Conservation (phyloP, 1,140 invertebrate species). For the Formica selysi region DNA sequence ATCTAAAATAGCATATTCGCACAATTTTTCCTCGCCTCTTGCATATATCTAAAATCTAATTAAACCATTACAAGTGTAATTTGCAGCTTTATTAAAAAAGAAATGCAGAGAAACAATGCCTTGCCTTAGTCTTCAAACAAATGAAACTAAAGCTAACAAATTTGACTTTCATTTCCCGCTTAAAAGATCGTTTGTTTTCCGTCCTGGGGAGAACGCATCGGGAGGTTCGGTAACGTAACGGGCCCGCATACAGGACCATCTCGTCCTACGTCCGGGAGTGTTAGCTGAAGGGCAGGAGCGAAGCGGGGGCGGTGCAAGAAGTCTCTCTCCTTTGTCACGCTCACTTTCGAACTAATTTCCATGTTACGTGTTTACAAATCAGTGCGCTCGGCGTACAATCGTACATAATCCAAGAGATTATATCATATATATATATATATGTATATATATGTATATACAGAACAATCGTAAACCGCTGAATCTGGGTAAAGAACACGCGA, state of each 20-base stretch:
- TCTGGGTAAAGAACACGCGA: slow-evolving; percentile 79
- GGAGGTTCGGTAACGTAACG: background rate
- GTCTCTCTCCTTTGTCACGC: slow-evolving; percentile 41
- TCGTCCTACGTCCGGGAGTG: slow-evolving; percentile 30
- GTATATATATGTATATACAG: slow-evolving; percentile 74
- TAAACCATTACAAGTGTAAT: slow-evolving; percentile 3
- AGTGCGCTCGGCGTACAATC: slow-evolving; percentile 83
- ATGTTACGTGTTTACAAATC: slow-evolving; percentile 83
- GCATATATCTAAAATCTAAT: background rate
- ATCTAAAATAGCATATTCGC: background rate
- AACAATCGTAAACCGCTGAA: slow-evolving; percentile 80
- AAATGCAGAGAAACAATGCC: background rate
- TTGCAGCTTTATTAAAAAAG: background rate
- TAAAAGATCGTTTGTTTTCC: background rate
- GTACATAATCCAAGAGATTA: slow-evolving; percentile 80
- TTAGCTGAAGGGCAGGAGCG: slow-evolving; percentile 64
- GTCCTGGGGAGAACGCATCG: background rate
- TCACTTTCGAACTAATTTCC: slow-evolving; percentile 64
- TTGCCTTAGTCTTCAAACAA: background rate
- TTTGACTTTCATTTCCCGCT: background rate
- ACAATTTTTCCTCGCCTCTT: background rate
- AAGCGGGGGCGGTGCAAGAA: slow-evolving; percentile 63
- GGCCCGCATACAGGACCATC: background rate
- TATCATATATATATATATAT: slow-evolving; percentile 64
- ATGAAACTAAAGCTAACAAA: background rate